These are phyloP conservation scores for Hypsibius dujardini DNA, from an alignment of 1,140 invertebrate genomes.

Conservation along the genomic window DNA sequence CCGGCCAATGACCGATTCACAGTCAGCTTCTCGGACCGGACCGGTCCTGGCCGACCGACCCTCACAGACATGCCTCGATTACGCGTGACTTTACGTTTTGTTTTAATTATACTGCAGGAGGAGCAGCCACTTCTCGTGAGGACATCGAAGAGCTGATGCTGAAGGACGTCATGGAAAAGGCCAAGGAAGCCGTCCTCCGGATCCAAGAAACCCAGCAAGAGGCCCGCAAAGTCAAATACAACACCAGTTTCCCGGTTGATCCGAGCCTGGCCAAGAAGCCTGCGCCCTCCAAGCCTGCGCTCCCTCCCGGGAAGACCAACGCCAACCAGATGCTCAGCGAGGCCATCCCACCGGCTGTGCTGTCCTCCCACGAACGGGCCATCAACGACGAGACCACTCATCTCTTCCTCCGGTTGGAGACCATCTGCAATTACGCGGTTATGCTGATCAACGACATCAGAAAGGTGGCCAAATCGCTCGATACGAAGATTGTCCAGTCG, in stretches of 20 bases:
- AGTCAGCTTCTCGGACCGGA: too few species aligned
- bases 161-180: not conserved
- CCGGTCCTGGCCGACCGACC: too few species aligned
- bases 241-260: not conserved
- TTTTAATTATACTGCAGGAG: too few species aligned
- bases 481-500: not conserved
- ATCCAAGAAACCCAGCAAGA: not conserved
- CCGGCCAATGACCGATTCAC: too few species aligned
- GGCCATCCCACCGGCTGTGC: not conserved
- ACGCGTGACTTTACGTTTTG: too few species aligned
- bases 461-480: constrained; percentile 1
- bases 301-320: not conserved
- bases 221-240: not conserved
- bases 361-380: not conserved
- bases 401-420: constrained; percentile 1
- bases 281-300: not conserved
- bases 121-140: too few species aligned
- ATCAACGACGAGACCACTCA: not conserved
- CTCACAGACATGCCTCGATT: too few species aligned
- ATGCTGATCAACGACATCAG: not conserved
- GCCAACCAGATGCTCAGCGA: not conserved
- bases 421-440: not conserved
- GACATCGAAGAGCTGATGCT: constrained; percentile 5
- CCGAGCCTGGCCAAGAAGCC: too few species aligned
- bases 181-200: not conserved